Evolutionary conservation across 2,797 vertebrate genomes (phyloP).

Genomic region (Phataginus tricuspis): DNA sequence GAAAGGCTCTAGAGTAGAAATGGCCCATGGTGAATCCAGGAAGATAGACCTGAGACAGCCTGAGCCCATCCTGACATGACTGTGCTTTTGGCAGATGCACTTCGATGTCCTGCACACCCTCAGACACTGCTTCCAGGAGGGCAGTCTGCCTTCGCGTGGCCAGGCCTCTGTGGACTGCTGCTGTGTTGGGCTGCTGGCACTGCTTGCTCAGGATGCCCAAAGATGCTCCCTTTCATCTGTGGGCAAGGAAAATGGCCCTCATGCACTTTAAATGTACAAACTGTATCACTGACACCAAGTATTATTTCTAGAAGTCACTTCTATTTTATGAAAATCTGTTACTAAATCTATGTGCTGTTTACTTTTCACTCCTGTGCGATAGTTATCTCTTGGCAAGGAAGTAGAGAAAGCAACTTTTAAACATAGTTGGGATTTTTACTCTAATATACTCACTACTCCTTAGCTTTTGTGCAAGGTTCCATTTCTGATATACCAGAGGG

Average conservation of each 20-base stretch:
- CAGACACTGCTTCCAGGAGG: background rate
- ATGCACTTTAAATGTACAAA: background rate
- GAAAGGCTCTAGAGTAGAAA: background rate
- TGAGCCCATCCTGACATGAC: background rate
- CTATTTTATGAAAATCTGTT: constrained; percentile 21
- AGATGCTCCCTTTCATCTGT: background rate
- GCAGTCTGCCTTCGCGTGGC: background rate
- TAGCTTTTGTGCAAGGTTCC: background rate
- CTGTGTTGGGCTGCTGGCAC: background rate
- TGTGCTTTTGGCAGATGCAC: background rate
- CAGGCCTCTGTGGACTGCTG: background rate
- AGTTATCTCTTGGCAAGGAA: background rate
- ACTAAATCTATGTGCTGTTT: background rate
- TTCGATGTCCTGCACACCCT: background rate
- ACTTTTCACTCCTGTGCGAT: background rate
- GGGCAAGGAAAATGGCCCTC: background rate
- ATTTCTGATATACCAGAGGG: background rate
- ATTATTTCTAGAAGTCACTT: background rate
- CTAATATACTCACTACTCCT: background rate
- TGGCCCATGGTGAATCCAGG: fast-evolving
- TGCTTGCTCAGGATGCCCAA: background rate
- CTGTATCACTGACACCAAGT: background rate
- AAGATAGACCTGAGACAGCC: background rate
- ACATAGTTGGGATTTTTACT: background rate
- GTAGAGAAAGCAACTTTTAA: background rate